These are phyloP conservation scores for Ammospiza nelsoni DNA, from an alignment of 2,113 vertebrate species.

Conservation along the genomic window DNA sequence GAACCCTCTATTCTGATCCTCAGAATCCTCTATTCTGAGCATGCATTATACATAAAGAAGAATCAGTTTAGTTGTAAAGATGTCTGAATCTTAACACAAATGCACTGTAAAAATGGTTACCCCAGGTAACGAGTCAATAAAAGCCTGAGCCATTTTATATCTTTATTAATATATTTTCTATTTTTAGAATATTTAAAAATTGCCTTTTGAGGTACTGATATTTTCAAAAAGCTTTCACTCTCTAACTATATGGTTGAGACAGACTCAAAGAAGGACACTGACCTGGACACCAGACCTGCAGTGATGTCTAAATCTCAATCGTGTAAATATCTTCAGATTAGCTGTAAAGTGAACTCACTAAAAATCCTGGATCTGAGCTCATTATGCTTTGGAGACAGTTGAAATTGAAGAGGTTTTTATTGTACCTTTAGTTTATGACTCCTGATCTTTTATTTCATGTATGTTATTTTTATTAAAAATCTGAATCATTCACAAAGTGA, in stretches of 20 bases:
- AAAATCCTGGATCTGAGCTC: neutral
- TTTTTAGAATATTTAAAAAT: neutral
- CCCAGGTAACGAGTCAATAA: neutral
- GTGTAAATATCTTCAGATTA: neutral
- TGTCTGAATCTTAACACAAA: neutral
- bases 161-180: neutral
- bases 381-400: neutral
- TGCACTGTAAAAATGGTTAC: neutral
- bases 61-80: neutral
- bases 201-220: neutral
- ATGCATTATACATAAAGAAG: neutral
- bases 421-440: neutral
- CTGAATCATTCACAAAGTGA: neutral
- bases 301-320: neutral
- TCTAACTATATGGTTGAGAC: neutral
- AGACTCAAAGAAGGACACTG: neutral
- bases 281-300: neutral
- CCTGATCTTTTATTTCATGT: neutral
- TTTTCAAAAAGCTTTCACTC: neutral
- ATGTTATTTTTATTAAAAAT: neutral
- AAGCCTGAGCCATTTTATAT: neutral
- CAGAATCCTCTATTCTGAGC: neutral
- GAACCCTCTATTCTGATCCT: neutral
- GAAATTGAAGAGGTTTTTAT: neutral
- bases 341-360: neutral